Conservation (phyloP, 2,888 invertebrate genomes). For the Crocallis elinguaria region DNA sequence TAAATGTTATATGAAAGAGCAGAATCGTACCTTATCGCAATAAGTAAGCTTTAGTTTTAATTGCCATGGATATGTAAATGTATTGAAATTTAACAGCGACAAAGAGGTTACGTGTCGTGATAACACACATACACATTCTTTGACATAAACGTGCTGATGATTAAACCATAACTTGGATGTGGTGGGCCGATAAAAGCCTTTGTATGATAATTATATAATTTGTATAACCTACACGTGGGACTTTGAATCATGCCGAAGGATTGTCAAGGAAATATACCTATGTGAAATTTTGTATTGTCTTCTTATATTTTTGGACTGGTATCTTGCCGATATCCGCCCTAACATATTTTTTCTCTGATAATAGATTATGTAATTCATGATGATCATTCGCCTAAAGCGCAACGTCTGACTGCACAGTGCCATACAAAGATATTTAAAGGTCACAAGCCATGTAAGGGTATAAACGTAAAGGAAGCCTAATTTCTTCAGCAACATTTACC, state of each 20-base stretch:
- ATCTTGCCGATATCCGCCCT: too few species aligned
- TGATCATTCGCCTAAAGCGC: too few species aligned
- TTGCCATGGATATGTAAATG: background rate
- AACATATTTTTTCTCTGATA: too few species aligned
- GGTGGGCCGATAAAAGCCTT: slow-evolving; percentile 51
- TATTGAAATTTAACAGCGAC: background rate
- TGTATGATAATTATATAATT: slow-evolving; percentile 61
- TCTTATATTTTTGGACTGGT: too few species aligned
- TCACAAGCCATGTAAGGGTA: too few species aligned
- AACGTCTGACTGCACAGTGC: too few species aligned
- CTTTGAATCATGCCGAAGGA: slow-evolving; percentile 34
- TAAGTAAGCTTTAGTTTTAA: background rate
- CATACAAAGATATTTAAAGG: too few species aligned
- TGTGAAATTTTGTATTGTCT: too few species aligned
- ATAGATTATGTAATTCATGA: too few species aligned
- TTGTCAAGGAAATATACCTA: slow-evolving; percentile 17
- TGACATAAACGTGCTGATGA: slow-evolving; percentile 28
- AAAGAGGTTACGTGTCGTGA: background rate
- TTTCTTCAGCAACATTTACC: too few species aligned
- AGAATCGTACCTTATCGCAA: background rate
- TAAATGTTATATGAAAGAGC: background rate
- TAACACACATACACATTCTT: background rate
- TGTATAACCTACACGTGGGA: slow-evolving; percentile 38
- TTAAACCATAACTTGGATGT: slow-evolving; percentile 35
- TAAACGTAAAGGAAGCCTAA: too few species aligned